Evolutionary conservation across 2,888 invertebrate genomes (phyloP).

Genomic region (Drosophila flavopinicola): DNA sequence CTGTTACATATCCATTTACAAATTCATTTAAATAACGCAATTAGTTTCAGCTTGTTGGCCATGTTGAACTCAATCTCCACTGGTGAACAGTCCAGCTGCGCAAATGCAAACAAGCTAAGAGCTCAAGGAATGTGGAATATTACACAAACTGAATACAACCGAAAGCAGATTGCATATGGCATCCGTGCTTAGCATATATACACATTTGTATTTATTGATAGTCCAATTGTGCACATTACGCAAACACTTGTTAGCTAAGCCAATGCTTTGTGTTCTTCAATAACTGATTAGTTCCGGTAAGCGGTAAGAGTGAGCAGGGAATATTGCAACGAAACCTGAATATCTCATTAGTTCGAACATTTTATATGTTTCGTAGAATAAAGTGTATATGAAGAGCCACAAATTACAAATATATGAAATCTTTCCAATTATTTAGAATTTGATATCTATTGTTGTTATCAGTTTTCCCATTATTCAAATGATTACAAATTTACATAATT

Average conservation of each 20-base stretch:
- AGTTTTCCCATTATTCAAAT: too few species aligned
- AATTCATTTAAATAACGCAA: conserved; percentile 5
- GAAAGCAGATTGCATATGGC: background rate
- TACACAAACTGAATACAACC: conserved; percentile 7
- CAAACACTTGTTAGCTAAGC: background rate
- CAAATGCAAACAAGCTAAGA: conserved; percentile 10
- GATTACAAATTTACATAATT: too few species aligned
- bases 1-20: background rate
- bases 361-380: too few species aligned
- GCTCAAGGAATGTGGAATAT: conserved; percentile 7
- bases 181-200: conserved; percentile 7
- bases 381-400: too few species aligned
- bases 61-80: background rate
- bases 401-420: too few species aligned
- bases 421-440: too few species aligned
- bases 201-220: background rate
- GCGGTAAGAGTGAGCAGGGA: background rate
- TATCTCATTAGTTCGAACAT: too few species aligned
- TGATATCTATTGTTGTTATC: too few species aligned
- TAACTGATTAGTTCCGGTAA: conserved; percentile 1
- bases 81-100: background rate
- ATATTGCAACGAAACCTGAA: background rate
- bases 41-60: conserved; percentile 18
- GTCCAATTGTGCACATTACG: conserved; percentile 5
- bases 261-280: background rate